phyloP scores from a whole-genome alignment of 2,888 invertebrate genomes.

The Drosophila longiperda region DNA sequence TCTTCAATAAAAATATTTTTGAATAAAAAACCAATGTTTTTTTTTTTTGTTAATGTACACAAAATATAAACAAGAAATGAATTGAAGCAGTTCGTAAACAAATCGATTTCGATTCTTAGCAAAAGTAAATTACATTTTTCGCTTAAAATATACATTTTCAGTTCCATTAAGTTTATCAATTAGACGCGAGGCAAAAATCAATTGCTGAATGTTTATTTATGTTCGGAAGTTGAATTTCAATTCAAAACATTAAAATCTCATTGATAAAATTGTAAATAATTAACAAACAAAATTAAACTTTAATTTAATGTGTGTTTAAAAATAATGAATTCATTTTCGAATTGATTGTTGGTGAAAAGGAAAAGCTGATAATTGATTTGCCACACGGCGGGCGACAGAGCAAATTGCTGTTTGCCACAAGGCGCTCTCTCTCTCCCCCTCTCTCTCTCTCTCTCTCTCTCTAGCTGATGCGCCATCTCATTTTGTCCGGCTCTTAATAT shows the following conservation, averaged over 20 bases:
- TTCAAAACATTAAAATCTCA: too few relatives aligned
- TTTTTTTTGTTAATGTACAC: too few relatives aligned
- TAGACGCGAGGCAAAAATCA: background rate
- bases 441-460: background rate
- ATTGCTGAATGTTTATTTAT: background rate
- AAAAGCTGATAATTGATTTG: conserved; percentile 49
- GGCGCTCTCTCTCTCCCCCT: background rate
- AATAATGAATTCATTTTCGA: conserved; percentile 20
- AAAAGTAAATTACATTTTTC: background rate
- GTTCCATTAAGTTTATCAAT: background rate
- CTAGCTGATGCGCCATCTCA: conserved; percentile 7
- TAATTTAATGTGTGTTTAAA: conserved; percentile 6
- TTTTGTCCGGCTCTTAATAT: conserved; percentile 33
- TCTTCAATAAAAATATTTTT: too few relatives aligned
- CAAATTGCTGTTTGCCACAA: conserved; percentile 17
- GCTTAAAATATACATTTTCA: background rate
- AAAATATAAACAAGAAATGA: background rate
- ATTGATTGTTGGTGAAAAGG: conserved; percentile 19
- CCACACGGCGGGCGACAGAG: conserved; percentile 36
- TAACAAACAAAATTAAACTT: background rate
- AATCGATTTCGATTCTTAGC: background rate
- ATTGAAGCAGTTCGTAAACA: background rate
- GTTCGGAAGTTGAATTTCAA: background rate
- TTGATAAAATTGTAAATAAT: background rate
- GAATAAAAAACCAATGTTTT: background rate